These are phyloP conservation scores for Atrina japonica DNA, from an alignment of 2,888 invertebrate species.

Conservation along the genomic window DNA sequence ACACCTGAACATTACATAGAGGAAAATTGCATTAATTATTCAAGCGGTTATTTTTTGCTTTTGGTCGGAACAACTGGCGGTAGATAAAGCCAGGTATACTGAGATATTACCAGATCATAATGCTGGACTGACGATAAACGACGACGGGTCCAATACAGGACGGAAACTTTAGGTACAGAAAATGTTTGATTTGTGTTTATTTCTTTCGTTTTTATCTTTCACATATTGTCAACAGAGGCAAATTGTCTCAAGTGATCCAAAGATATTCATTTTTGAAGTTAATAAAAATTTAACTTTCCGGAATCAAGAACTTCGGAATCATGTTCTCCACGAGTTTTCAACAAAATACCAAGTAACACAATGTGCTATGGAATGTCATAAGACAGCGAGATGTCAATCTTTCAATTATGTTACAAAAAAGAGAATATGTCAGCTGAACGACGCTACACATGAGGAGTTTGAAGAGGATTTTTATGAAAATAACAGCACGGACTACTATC, in stretches of 20 bases:
- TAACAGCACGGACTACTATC: constrained; percentile 60
- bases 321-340: constrained; percentile 54
- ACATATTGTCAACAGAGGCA: not conserved
- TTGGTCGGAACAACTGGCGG: not conserved
- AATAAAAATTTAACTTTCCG: constrained; percentile 48
- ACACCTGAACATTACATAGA: too few species aligned
- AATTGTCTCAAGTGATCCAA: constrained; percentile 6
- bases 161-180: too few species aligned
- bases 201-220: constrained; percentile 1
- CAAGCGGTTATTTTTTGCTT: not conserved
- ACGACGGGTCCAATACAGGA: too few species aligned
- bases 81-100: too few species aligned
- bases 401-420: constrained; percentile 65
- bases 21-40: constrained; percentile 16
- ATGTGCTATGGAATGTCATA: constrained; percentile 73
- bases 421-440: constrained; percentile 68
- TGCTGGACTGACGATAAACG: too few species aligned
- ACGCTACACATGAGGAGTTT: constrained; percentile 60
- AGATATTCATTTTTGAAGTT: constrained; percentile 44
- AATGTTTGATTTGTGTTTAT: not conserved
- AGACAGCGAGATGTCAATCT: constrained; percentile 61
- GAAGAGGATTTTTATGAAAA: constrained; percentile 46
- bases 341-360: constrained; percentile 63
- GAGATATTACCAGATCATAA: too few species aligned
- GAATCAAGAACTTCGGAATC: constrained; percentile 55